Percentiles rank a stretch among this genome's conserved stretches.
These are phyloP conservation scores for Potamilus streckersoni DNA, from an alignment of 1,140 invertebrate species.

Conservation along the genomic window DNA sequence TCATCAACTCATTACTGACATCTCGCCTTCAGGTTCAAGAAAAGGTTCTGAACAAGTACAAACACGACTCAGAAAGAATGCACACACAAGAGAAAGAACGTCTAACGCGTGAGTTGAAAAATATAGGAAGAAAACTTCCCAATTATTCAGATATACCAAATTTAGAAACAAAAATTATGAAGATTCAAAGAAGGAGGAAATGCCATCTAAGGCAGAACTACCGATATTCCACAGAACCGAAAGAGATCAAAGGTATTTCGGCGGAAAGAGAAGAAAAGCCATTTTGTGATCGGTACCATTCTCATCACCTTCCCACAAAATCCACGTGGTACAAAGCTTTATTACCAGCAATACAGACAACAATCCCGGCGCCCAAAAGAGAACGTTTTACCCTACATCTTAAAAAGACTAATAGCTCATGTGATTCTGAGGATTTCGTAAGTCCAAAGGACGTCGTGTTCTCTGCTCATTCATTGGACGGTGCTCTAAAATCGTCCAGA, in stretches of 20 bases:
- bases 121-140: slow-evolving; percentile 42
- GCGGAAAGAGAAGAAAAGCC: slow-evolving; percentile 46
- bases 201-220: slow-evolving; percentile 13
- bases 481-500: too few relatives aligned
- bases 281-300: slow-evolving; percentile 52
- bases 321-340: slow-evolving; percentile 31
- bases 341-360: slow-evolving; percentile 8
- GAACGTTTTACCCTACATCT: too few relatives aligned
- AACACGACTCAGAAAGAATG: slow-evolving; percentile 30
- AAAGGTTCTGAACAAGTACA: slow-evolving; percentile 46
- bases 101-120: slow-evolving; percentile 38
- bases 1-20: slow-evolving; percentile 48
- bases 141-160: slow-evolving; percentile 36
- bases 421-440: too few relatives aligned
- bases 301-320: slow-evolving; percentile 55
- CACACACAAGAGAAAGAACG: slow-evolving; percentile 37
- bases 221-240: slow-evolving; percentile 33
- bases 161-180: slow-evolving; percentile 34
- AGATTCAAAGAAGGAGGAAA: slow-evolving; percentile 20
- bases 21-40: slow-evolving; percentile 44
- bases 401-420: too few relatives aligned
- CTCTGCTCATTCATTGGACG: too few relatives aligned
- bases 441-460: too few relatives aligned
- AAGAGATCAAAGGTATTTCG: slow-evolving; percentile 37
- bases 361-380: too few relatives aligned